Base-by-base conservation (phyloP, 2,888 invertebrate genomes). In the Spicauda simplicius region DNA sequence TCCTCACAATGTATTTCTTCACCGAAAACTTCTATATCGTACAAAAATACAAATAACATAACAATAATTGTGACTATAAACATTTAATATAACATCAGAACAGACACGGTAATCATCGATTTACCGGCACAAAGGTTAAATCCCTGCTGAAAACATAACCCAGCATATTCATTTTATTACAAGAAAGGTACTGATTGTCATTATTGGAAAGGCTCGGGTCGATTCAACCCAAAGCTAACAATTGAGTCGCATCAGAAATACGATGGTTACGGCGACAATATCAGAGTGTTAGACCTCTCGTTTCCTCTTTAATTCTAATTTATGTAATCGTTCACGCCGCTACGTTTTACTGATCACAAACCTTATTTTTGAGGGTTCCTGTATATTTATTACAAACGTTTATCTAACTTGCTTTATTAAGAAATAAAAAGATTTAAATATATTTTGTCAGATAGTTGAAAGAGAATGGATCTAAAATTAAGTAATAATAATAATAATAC, bases 161-260 rank as follows among this genome's bases (percentile, higher is more conserved):
- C n/a, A 59, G 48, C 48, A 48, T 59, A 45, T 59, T 59, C 48
- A 45, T 45, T 59, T 59, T 48, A 59, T 59, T 45, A 59, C 45
- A 37, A 48, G 59, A 45, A 59, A 45, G 45, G 59, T 59, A 25
- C 59, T 59, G 45, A 59, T 59, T n/a, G 58, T 59, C 58, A 66
- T 60, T 30, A 41, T 33, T 54, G 5, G 41, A 62, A 62, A 53
- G 19, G 59, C 55, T 54, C 54, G 63, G 62, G 30, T 56, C 25
- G 41, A 60, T 64, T 68, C 63, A 48, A 68, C 58, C 53, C 58
- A 58, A 57, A 50, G 41, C 52, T 30, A 37, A 54, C 58, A 45
- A 68, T 56, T 18, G 54, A 58, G 59, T 68, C 59, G 61, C 53
- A 41, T 41, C 25, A 20, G 64, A 50, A 63, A 64, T 30, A 25